Conservation (phyloP, 2,797 vertebrate species). For the Rallus crepitans region DNA sequence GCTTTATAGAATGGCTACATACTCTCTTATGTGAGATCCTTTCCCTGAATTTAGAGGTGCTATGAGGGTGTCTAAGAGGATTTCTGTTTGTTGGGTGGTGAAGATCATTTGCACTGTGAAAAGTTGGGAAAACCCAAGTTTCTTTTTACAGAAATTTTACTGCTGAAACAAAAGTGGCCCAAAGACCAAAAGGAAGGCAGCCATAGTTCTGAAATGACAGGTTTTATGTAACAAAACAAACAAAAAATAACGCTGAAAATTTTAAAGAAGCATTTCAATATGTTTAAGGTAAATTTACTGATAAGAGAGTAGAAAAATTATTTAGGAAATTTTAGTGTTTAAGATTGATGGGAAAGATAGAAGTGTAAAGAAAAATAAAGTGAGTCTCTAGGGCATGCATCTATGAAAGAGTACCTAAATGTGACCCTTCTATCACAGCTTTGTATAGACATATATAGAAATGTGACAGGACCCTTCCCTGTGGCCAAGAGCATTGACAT, state of each 20-base stretch:
- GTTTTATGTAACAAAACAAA: neutral
- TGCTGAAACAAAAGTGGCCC: neutral
- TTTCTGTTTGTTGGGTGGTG: neutral
- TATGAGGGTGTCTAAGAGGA: neutral
- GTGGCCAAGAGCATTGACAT: neutral
- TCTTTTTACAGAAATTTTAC: neutral
- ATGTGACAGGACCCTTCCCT: neutral
- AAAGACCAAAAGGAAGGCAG: neutral
- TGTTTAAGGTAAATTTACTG: neutral
- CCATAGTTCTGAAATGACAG: neutral
- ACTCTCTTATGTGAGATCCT: neutral
- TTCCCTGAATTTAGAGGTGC: neutral
- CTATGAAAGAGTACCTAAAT: neutral
- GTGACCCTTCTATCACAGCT: neutral
- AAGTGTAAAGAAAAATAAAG: neutral
- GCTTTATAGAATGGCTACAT: neutral
- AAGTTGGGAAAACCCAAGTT: neutral
- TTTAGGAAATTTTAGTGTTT: neutral
- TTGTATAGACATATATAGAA: neutral
- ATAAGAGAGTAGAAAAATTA: neutral
- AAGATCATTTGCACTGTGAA: neutral
- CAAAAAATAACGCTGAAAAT: neutral
- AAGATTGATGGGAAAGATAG: neutral
- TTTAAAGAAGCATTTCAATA: neutral
- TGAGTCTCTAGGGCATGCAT: neutral